phyloP scores from a whole-genome alignment of 2,797 vertebrate species.

The Rhinoraja longicauda region DNA sequence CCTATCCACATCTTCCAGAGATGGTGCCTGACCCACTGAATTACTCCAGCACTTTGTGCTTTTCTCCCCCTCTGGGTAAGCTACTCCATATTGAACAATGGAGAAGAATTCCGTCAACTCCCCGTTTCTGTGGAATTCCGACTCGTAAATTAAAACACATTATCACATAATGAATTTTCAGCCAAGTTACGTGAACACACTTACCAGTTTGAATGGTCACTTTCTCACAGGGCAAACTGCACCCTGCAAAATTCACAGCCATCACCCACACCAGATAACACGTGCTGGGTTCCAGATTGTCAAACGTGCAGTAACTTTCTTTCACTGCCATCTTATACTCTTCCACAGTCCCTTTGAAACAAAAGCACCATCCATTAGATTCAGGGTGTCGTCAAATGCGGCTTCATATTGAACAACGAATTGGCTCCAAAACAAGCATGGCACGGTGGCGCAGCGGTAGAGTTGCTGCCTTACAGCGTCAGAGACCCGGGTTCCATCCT shows the following conservation, averaged over 20 bases:
- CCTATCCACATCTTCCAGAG: too few species aligned
- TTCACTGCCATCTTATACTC: conserved; percentile 93
- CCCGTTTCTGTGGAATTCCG: background rate
- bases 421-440: background rate
- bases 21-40: too few species aligned
- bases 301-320: conserved; percentile 87
- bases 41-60: too few species aligned
- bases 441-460: too few species aligned
- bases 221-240: conserved; percentile 87
- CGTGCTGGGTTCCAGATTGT: conserved; percentile 85
- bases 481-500: too few species aligned
- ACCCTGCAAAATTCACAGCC: conserved; percentile 91
- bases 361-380: background rate
- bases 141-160: background rate
- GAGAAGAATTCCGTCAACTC: too few species aligned
- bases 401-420: background rate
- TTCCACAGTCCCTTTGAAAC: conserved; percentile 69
- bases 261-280: conserved; percentile 92
- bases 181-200: conserved; percentile 42
- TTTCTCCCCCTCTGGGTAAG: too few species aligned
- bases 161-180: background rate
- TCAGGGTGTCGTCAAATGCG: background rate
- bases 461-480: too few species aligned
- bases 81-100: too few species aligned
- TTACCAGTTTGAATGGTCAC: conserved; percentile 82